These are phyloP conservation scores for Athene cunicularia DNA, from an alignment of 2,113 vertebrate genomes.

Conservation along the genomic window DNA sequence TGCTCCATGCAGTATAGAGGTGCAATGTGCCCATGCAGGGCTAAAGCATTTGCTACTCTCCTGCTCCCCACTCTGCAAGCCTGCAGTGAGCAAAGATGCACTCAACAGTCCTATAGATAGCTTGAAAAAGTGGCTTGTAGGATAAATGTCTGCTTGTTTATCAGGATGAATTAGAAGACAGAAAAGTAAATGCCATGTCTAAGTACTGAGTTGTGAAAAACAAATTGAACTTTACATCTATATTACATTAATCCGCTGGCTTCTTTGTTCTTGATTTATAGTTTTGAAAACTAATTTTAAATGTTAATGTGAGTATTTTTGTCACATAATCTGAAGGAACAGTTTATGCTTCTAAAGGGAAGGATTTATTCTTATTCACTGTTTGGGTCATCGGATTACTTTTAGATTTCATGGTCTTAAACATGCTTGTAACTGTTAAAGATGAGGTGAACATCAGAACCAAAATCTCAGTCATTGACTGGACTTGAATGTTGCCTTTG, in stretches of 20 bases:
- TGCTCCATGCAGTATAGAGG: neutral
- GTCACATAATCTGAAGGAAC: neutral
- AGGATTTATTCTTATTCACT: neutral
- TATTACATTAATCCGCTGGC: neutral
- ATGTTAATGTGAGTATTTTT: neutral
- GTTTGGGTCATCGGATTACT: neutral
- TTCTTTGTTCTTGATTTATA: neutral
- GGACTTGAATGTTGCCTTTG: neutral
- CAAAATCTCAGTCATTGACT: neutral
- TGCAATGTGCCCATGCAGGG: neutral
- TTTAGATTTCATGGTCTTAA: neutral
- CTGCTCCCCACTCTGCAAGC: neutral
- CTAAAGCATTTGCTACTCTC: neutral
- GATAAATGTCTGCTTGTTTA: neutral
- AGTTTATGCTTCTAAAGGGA: neutral
- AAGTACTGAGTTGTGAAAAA: neutral
- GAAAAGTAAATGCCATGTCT: slow-evolving; percentile 7
- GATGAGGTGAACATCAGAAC: neutral
- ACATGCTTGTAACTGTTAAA: neutral
- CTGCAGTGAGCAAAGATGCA: neutral
- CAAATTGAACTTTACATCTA: slow-evolving; percentile 6
- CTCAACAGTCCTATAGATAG: neutral
- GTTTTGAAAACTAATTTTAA: neutral
- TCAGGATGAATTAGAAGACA: neutral
- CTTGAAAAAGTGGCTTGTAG: neutral